A percentile compares a stretch with the other conserved stretches of the same genome.
These are phyloP conservation scores for Dicaeum eximium DNA, from an alignment of 2,113 vertebrate genomes.

Conservation along the genomic window DNA sequence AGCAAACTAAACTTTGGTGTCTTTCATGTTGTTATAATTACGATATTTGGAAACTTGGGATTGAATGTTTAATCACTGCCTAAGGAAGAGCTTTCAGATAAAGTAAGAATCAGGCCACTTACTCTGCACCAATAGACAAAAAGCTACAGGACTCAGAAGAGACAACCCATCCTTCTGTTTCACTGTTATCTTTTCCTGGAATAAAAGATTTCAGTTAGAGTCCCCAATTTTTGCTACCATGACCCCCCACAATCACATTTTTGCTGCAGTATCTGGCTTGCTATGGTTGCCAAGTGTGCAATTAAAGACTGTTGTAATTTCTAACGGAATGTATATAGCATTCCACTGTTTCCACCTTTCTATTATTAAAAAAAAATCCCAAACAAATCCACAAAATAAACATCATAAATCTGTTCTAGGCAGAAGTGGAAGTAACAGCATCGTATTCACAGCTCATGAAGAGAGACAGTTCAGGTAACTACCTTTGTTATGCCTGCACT, in stretches of 20 bases:
- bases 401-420: neutral
- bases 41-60: neutral
- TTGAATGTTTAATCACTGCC: neutral
- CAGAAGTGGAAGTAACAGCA: neutral
- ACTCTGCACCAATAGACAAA: slow-evolving; percentile 97
- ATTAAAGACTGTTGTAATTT: neutral
- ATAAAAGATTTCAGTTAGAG: slow-evolving; percentile 18
- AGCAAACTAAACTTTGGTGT: neutral
- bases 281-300: neutral
- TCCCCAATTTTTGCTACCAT: neutral
- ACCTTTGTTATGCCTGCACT: neutral
- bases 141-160: slow-evolving; percentile 98
- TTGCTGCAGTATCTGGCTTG: neutral
- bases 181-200: slow-evolving; percentile 77
- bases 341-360: neutral
- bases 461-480: neutral
- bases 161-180: slow-evolving; percentile 97
- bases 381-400: neutral
- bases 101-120: slow-evolving; percentile 46
- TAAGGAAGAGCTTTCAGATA: neutral
- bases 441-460: neutral
- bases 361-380: neutral
- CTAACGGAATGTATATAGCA: neutral
- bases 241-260: neutral
- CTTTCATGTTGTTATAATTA: neutral